Percentiles rank a stretch among this genome's conserved stretches.
Evolutionary conservation across 1,140 invertebrate species (phyloP).

Genomic region (Bursaphelenchus mucronatus): DNA sequence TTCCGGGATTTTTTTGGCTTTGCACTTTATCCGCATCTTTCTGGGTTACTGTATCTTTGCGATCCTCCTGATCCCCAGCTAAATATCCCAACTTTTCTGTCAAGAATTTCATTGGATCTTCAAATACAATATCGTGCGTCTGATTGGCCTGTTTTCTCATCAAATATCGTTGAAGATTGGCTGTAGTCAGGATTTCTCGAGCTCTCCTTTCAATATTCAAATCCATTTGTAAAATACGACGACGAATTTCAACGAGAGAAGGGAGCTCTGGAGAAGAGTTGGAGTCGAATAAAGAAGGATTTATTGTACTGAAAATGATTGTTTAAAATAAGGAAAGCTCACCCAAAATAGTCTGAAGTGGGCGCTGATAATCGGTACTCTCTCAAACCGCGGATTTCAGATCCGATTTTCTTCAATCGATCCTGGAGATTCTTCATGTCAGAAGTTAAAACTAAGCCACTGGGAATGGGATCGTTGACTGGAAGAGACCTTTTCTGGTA

Average conservation of each 20-base stretch:
- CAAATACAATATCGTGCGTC: neutral
- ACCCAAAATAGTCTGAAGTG: conserved; percentile 18
- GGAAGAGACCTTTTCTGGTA: neutral
- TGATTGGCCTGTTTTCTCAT: neutral
- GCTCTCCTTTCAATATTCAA: conserved; percentile 13
- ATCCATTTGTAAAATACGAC: conserved; percentile 10
- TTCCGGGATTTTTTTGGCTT: neutral
- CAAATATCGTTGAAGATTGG: conserved; percentile 1
- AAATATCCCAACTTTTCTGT: neutral
- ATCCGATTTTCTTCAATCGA: conserved; percentile 10
- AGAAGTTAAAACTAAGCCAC: neutral
- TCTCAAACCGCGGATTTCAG: neutral
- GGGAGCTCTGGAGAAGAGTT: conserved; percentile 9
- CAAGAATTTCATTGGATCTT: neutral
- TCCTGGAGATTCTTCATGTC: neutral
- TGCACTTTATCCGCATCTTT: neutral
- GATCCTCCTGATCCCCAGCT: neutral
- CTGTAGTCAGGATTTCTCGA: neutral
- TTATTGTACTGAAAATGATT: neutral
- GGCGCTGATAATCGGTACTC: conserved; percentile 11
- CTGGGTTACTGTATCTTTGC: neutral
- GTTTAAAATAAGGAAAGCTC: neutral
- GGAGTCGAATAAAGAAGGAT: neutral
- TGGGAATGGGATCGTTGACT: neutral
- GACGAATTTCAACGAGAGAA: conserved; percentile 18